A percentile compares a stretch with the other conserved stretches of the same genome.
Conservation (phyloP, 1,140 invertebrate genomes). For the Leptonema lineaticorne region DNA sequence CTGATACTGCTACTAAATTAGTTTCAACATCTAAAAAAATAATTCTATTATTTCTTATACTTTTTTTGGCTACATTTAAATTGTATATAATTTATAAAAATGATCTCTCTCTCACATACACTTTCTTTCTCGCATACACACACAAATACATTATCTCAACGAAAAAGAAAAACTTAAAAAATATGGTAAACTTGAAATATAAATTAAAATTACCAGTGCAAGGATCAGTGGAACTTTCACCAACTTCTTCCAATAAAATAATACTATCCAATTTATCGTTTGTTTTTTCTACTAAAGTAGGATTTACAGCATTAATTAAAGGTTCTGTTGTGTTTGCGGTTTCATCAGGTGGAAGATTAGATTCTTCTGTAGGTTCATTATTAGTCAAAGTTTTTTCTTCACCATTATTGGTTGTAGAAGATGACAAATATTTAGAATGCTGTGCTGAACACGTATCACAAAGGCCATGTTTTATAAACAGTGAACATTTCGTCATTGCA, state of each 20-base stretch:
- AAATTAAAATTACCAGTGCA: constrained; percentile 12
- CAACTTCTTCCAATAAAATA: constrained; percentile 33
- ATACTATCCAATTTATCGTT: constrained; percentile 18
- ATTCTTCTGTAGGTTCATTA: background rate
- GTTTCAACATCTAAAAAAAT: constrained; percentile 5
- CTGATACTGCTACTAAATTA: background rate
- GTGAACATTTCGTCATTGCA: constrained; percentile 29
- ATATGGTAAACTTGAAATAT: background rate
- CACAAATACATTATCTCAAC: too few species aligned
- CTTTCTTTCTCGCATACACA: too few species aligned
- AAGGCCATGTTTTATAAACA: constrained; percentile 23
- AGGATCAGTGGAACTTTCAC: constrained; percentile 38
- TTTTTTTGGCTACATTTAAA: too few species aligned
- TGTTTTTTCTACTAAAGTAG: background rate
- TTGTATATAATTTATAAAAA: too few species aligned
- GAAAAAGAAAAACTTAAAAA: too few species aligned
- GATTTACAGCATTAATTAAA: background rate
- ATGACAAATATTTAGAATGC: constrained; percentile 10
- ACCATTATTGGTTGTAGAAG: background rate
- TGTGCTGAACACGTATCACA: constrained; percentile 31
- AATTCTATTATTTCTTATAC: too few species aligned
- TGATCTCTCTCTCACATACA: too few species aligned
- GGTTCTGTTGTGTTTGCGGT: background rate
- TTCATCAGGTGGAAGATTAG: background rate
- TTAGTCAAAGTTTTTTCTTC: background rate